phyloP scores from a whole-genome alignment of 2,113 vertebrate species.

The Pseudorectes ferrugineus region DNA sequence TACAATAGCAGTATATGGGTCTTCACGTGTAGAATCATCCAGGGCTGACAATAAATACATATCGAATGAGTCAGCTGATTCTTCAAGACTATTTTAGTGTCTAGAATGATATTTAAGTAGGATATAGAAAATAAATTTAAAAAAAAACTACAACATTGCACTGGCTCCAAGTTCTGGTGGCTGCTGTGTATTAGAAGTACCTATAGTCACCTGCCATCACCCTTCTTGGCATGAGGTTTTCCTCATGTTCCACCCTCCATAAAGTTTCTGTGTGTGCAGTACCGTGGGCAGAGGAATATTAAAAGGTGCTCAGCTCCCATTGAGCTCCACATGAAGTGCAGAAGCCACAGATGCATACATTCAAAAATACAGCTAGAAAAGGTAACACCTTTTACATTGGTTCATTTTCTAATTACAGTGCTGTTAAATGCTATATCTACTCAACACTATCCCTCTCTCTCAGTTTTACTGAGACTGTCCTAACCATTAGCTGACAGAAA shows the following conservation, averaged over 20 bases:
- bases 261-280: neutral
- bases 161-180: neutral
- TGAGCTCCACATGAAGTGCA: neutral
- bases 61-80: neutral
- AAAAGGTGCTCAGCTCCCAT: neutral
- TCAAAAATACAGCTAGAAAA: neutral
- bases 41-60: neutral
- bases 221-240: neutral
- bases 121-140: neutral
- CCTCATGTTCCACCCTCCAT: neutral
- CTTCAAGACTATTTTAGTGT: neutral
- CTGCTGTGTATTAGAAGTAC: neutral
- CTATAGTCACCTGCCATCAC: neutral
- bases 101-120: neutral
- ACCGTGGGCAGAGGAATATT: neutral
- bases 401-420: neutral
- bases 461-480: neutral
- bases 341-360: neutral
- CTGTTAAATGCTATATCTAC: neutral
- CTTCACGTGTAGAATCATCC: neutral
- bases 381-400: neutral
- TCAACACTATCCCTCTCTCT: neutral
- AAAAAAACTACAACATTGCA: rapidly evolving
- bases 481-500: neutral
- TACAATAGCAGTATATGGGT: neutral